A percentile compares a stretch with the other conserved stretches of the same genome.
These are phyloP conservation scores for Diplodus sargus DNA, from an alignment of 2,797 vertebrate genomes.

Conservation along the genomic window DNA sequence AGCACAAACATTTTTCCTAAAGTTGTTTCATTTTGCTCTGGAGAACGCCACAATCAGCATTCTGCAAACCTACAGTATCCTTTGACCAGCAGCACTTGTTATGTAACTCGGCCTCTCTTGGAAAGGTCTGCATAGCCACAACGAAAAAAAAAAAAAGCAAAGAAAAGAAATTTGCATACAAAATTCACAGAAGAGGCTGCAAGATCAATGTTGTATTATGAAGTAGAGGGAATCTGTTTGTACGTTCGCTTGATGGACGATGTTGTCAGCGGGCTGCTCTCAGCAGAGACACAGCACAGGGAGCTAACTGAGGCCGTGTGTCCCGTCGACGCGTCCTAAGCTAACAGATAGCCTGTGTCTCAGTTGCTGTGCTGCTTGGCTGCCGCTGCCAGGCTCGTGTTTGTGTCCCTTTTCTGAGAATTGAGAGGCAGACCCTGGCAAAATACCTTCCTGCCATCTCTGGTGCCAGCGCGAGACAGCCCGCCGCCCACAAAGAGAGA, in stretches of 20 bases:
- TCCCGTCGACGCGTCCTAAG: slow-evolving; percentile 35
- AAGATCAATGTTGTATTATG: slow-evolving; percentile 51
- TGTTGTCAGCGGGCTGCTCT: slow-evolving; percentile 48
- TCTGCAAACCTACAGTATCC: slow-evolving; percentile 63
- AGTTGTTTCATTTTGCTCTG: slow-evolving; percentile 56
- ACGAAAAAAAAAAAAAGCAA: background rate
- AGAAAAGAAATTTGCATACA: slow-evolving; percentile 34
- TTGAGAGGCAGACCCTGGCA: slow-evolving; percentile 76
- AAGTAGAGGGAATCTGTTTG: slow-evolving; percentile 55
- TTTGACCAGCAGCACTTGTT: slow-evolving; percentile 68
- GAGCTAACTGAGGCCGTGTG: slow-evolving; percentile 34
- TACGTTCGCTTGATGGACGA: slow-evolving; percentile 50
- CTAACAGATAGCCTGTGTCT: slow-evolving; percentile 52
- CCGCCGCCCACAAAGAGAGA: slow-evolving; percentile 73
- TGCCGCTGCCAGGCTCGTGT: slow-evolving; percentile 53
- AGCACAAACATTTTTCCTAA: slow-evolving; percentile 46
- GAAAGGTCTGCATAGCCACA: slow-evolving; percentile 58
- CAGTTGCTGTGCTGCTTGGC: slow-evolving; percentile 53
- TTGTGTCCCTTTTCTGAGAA: slow-evolving; percentile 69
- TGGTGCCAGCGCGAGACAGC: slow-evolving; percentile 71
- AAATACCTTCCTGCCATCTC: slow-evolving; percentile 77
- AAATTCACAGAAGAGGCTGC: slow-evolving; percentile 40
- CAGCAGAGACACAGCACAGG: slow-evolving; percentile 39
- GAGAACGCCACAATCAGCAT: slow-evolving; percentile 63
- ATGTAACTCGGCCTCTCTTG: slow-evolving; percentile 57